These are phyloP conservation scores for Mola mola DNA, from an alignment of 2,113 vertebrate species.

Conservation along the genomic window DNA sequence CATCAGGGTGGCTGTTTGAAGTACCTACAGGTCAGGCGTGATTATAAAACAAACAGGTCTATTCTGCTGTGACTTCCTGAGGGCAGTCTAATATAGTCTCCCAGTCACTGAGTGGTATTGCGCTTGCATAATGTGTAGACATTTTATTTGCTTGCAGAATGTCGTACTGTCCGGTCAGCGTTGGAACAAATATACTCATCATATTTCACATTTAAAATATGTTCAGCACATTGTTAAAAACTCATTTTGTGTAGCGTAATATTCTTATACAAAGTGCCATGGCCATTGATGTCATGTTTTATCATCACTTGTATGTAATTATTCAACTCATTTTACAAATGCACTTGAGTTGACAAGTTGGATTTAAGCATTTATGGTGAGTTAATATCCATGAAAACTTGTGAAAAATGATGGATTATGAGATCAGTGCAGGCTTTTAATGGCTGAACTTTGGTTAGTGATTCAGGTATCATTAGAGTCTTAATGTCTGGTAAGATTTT, in stretches of 20 bases:
- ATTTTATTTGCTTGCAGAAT: constrained; percentile 26
- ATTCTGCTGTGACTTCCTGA: constrained; percentile 49
- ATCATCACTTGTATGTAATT: constrained; percentile 19
- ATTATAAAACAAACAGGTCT: constrained; percentile 56
- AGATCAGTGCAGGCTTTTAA: constrained; percentile 37
- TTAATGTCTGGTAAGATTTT: constrained; percentile 31
- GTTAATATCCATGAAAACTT: constrained; percentile 30
- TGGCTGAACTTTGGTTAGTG: constrained; percentile 39
- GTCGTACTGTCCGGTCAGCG: background rate
- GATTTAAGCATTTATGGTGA: constrained; percentile 36
- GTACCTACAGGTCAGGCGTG: constrained; percentile 58
- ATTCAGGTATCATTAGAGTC: constrained; percentile 43
- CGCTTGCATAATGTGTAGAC: constrained; percentile 20
- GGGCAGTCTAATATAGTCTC: constrained; percentile 35
- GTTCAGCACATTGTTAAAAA: constrained; percentile 6
- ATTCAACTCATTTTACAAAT: constrained; percentile 9
- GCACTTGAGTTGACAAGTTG: constrained; percentile 42
- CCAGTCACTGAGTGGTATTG: constrained; percentile 28
- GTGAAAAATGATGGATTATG: constrained; percentile 49
- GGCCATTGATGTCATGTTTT: constrained; percentile 13
- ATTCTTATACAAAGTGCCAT: background rate
- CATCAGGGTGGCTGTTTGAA: constrained; percentile 45
- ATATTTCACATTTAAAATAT: constrained; percentile 24
- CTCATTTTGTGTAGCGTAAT: constrained; percentile 1
- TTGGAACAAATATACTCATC: background rate